phyloP scores from a whole-genome alignment of 2,888 invertebrate genomes.

The Matsumyia berberina region DNA sequence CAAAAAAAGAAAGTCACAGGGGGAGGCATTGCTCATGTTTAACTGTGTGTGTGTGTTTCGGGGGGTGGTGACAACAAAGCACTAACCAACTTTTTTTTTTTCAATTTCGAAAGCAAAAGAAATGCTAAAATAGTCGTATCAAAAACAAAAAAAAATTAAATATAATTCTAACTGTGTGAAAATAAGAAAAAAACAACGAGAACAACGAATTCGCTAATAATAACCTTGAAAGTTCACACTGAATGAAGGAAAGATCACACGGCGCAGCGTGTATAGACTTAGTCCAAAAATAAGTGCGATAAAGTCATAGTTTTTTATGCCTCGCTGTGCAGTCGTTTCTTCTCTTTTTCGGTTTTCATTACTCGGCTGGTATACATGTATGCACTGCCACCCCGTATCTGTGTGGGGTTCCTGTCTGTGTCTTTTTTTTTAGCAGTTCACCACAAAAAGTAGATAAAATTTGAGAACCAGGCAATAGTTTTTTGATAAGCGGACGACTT shows the following conservation, averaged over 20 bases:
- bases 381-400: conserved; percentile 1
- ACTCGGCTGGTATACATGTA: conserved; percentile 23
- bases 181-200: conserved; percentile 27
- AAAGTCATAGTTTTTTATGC: conserved; percentile 76
- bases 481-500: conserved; percentile 44
- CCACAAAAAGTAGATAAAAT: conserved; percentile 52
- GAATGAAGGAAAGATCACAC: conserved; percentile 69
- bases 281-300: conserved; percentile 77
- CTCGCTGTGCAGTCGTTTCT: conserved; percentile 60
- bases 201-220: conserved; percentile 50
- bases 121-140: conserved; percentile 29
- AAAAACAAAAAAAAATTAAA: conserved; percentile 12
- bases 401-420: conserved; percentile 12
- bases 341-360: conserved; percentile 31
- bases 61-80: conserved; percentile 10
- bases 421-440: conserved; percentile 18
- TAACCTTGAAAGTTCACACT: conserved; percentile 75
- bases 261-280: conserved; percentile 61
- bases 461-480: conserved; percentile 72
- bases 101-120: conserved; percentile 7
- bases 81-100: neutral
- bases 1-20: conserved; percentile 13
- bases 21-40: conserved; percentile 11
- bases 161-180: conserved; percentile 23
- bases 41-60: conserved; percentile 18